These are phyloP conservation scores for Sesia apiformis DNA, from an alignment of 2,888 invertebrate genomes.

Conservation along the genomic window DNA sequence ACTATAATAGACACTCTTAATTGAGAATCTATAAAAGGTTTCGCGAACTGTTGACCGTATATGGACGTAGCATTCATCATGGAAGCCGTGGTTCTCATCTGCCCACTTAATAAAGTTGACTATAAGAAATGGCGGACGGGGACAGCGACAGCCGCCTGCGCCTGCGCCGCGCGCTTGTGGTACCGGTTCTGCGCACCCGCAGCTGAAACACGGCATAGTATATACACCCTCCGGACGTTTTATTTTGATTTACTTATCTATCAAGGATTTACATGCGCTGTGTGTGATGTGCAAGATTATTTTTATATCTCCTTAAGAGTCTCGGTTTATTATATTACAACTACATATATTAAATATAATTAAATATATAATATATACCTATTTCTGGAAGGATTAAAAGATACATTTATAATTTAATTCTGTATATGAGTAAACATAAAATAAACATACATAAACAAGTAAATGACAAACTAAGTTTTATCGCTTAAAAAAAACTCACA, in stretches of 20 bases:
- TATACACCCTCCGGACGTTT: constrained; percentile 49
- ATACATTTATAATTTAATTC: not conserved
- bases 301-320: not conserved
- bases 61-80: constrained; percentile 69
- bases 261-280: not conserved
- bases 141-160: constrained; percentile 46
- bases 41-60: constrained; percentile 64
- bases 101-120: constrained; percentile 74
- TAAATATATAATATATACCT: not conserved
- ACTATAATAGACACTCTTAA: constrained; percentile 73
- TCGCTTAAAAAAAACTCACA: constrained; percentile 6
- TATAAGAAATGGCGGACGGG: constrained; percentile 60
- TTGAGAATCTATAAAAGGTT: constrained; percentile 75
- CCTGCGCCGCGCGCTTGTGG: constrained; percentile 17
- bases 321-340: not conserved
- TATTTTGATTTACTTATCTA: constrained; percentile 64
- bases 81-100: constrained; percentile 68
- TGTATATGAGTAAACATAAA: too few species aligned
- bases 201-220: constrained; percentile 59
- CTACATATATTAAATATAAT: too few species aligned
- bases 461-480: too few species aligned
- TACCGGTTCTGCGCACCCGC: constrained; percentile 61
- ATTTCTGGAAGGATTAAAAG: not conserved
- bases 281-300: too few species aligned
- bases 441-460: too few species aligned